Evolutionary conservation across 2,113 vertebrate genomes (phyloP), one percentile per base, ranked within the genome.

Genomic region (Mirza zaza): DNA sequence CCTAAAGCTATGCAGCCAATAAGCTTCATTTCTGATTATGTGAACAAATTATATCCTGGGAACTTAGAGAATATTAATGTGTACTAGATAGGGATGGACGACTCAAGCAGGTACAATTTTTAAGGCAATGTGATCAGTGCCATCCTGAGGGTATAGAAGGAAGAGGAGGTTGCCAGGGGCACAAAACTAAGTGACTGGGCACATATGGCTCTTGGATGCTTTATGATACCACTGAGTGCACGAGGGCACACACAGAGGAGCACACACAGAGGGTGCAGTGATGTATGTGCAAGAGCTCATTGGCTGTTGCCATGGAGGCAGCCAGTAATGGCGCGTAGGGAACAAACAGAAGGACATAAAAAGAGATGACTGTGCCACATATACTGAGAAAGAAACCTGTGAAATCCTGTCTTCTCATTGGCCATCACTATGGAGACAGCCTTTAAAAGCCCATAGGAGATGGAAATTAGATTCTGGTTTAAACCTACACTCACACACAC

Each of bases 391-490:
- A 96, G 79, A 85, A 95, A 95, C 83, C 96, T 97, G 61, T 82
- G n/a, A 96, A 95, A 93, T 88, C 45, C 63, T 91, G 12, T 76
- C 39, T 48, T 94, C 87, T 97, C 42, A 94, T 96, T 98, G 84
- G 83, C 67, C 80, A 92, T 98, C 92, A 92, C 96, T 97, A 97
- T 97, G 87, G 97, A 97, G 92, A 97, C 92, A 97, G 96, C 45
- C 70, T 95, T 97, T 96, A 85, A 97, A 97, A 92, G 57, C 84
- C 94, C 67, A 67, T 29, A 96, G 52, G 80, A 87, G 67, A 94
- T 96, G 80, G 61, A 97, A 96, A 96, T 95, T 85, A 73, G 15
- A 61, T 90, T 96, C 77, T 80, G 13, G 32, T 80, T 92, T 65
- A 94, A 45, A 88, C 85, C 75, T 59, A 87, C 94, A 81, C 8